Evolutionary conservation across 23 tunicate genomes (phyloP).

Genomic region (Oikopleura albicans): DNA sequence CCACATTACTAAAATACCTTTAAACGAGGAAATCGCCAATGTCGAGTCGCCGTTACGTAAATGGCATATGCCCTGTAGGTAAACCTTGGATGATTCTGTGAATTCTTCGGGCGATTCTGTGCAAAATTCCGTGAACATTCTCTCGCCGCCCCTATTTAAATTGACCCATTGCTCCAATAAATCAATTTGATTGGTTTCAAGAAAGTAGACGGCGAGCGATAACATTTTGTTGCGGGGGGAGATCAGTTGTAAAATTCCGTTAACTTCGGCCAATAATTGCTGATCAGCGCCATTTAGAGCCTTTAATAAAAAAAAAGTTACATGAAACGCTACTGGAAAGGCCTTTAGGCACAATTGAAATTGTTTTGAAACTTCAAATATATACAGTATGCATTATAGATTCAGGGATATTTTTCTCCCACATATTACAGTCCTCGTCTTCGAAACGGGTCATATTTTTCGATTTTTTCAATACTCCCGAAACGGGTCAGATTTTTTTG

Average conservation of each 20-base stretch:
- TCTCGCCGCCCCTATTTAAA: not conserved
- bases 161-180: not conserved
- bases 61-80: not conserved
- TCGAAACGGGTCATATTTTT: no score
- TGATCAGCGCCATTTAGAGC: not conserved
- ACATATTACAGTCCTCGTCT: no score
- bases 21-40: not conserved
- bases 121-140: no score
- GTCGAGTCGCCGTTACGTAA: not conserved
- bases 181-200: not conserved
- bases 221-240: not conserved
- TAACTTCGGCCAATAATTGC: not conserved
- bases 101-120: no score
- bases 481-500: no score
- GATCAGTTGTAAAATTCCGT: not conserved
- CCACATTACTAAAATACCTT: no score
- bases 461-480: no score
- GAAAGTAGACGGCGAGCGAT: not conserved
- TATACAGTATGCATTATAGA: no score
- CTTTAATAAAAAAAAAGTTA: not conserved
- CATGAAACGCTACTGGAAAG: no score
- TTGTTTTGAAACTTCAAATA: no score
- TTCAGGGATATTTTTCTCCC: no score
- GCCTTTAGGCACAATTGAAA: no score
- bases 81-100: not conserved